Evolutionary conservation across 2,797 vertebrate genomes (phyloP), one percentile per base, ranked within the genome.

Genomic region (Enteromius trimaculatus): DNA sequence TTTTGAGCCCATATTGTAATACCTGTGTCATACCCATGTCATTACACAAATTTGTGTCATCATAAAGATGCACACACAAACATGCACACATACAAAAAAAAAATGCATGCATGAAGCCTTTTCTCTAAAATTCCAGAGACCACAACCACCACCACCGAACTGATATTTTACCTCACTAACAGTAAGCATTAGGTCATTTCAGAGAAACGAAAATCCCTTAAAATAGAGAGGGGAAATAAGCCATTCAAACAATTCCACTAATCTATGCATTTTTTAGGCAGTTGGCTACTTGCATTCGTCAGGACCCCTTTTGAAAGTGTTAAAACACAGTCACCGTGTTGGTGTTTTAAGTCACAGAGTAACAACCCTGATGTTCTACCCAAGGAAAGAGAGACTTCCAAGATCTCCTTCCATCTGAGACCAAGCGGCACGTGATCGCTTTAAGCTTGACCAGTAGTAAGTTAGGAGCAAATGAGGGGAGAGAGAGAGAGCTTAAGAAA

Each of bases 381-480:
- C 31, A 55, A 37, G 21, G 71, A 34, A 53, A 53, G 29, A 47
- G 42, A 53, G 34, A 76, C 14, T 58, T 60, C 14, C 31, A 8
- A 3, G 72, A 76, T 58, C 34, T 76, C 31, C 34, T 39, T 76
- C 7, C 21, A 60, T 26, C 21, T 26, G 11, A 88, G 64, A 87
- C 81, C 76, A 88, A 90, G 84, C 51, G 75, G 86, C 81, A 44
- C 29, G 86, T 83, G 84, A 76, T 64, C 4, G 42, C 39, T 80
- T 86, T 83, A 0, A 83, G 72, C 79, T 84, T 76, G 84, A 86
- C 85, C 84, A 82, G 80, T 71, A 85, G 62, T 49, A 90, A 88
- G 21, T 83, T 80, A 77, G 78, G 82, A 91, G 85, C 17, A 78
- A 29, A 91, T 91, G 89, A 90, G 87, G 84, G 87, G 88, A 84